Percentiles rank a stretch among this genome's conserved stretches.
Conservation (phyloP, 2,888 invertebrate species). For the Eupithecia centaureata region DNA sequence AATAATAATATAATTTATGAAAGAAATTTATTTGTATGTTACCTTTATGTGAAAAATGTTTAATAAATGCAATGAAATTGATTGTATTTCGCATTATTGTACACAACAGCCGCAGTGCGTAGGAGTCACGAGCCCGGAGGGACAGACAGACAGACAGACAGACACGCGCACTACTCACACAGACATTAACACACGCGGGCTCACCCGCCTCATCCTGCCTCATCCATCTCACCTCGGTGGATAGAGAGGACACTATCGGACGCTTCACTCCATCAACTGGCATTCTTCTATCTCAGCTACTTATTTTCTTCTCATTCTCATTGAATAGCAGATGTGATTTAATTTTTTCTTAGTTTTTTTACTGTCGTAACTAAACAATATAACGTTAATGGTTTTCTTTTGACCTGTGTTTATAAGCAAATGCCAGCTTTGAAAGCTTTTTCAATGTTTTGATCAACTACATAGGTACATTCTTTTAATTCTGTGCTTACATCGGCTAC, state of each 20-base stretch:
- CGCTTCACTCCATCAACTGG: conserved; percentile 71
- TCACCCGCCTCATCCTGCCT: neutral
- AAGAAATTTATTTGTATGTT: conserved; percentile 76
- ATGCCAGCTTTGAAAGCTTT: conserved; percentile 19
- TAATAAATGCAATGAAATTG: conserved; percentile 81
- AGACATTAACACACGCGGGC: conserved; percentile 15
- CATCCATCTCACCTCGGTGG: neutral
- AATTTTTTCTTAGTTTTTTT: conserved; percentile 67
- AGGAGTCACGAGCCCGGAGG: conserved; percentile 14
- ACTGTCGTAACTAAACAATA: conserved; percentile 80
- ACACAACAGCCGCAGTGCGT: conserved; percentile 52
- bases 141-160: neutral
- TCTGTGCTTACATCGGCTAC: neutral
- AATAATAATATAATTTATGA: conserved; percentile 69
- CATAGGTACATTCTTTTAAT: neutral
- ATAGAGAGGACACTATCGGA: conserved; percentile 44
- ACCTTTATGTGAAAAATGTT: conserved; percentile 81
- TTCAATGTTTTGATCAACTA: conserved; percentile 5
- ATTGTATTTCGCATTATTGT: conserved; percentile 79
- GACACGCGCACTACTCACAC: conserved; percentile 24
- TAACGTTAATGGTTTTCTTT: conserved; percentile 66
- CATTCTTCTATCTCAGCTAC: conserved; percentile 70
- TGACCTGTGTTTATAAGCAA: conserved; percentile 24
- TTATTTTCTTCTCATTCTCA: conserved; percentile 69
- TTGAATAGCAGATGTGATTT: conserved; percentile 64